Base-by-base conservation (phyloP, 2,113 vertebrate species). In the Helogale parvula region DNA sequence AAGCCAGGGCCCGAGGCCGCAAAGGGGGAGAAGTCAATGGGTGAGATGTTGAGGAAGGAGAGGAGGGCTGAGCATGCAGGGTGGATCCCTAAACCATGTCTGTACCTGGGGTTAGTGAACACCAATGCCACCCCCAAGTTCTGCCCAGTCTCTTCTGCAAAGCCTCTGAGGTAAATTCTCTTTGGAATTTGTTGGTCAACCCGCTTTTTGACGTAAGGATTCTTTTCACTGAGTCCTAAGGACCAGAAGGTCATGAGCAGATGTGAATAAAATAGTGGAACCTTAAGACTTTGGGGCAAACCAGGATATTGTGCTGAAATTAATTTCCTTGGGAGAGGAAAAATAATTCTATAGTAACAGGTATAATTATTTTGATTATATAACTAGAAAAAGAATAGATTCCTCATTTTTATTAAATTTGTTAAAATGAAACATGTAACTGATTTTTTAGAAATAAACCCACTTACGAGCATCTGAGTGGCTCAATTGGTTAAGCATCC, bases 171-270 rank as follows among this genome's bases (percentile, higher is more conserved):
- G 98, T 91, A 74, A 97, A 84, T 93, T 93, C 47, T 41, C 47
- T 33, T 74, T 87, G 86, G 77, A 93, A 96, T 96, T 74, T 76
- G 21, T 94, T 95, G 95, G 90, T 65, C 97, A 96, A 94, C 88
- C 94, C 96, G 95, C 35, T 97, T 97, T 96, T 82, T 86, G 93
- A 86, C 1, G 12, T 66, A 94, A 94, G 50, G 47, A 74, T 91
- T 97, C 35, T 93, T 95, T 95, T 94, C 35, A 87, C 72, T 74
- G 27, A 47, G 9, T 95, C 65, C 65, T 84, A 68, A 93, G 54
- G 27, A 79, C 71, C 50, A 60, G 66, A 81, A 93, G 14, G 7
- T 88, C 71, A 35, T 5, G 45, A 93, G 72, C 91, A 92, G 92
- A 94, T 96, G 76, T 41, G 76, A 96, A 91, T 47, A 45, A 76